A percentile compares a stretch with the other conserved stretches of the same genome.
Conservation (phyloP, 1,140 invertebrate species). For the Brachionus plicatilis region DNA sequence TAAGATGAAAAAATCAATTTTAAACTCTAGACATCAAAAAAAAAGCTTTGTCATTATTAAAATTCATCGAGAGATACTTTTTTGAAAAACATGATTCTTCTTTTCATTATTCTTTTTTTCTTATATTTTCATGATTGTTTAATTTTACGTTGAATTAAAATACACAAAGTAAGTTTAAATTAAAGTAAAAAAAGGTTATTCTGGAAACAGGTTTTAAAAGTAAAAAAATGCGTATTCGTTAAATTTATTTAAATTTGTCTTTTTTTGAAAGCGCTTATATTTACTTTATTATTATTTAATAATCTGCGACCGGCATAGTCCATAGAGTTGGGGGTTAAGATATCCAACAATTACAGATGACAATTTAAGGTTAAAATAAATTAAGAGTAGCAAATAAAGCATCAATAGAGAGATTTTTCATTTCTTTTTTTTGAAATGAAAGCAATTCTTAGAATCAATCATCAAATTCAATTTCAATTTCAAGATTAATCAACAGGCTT, state of each 20-base stretch:
- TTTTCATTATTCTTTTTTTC: too few species aligned
- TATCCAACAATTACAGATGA: too few species aligned
- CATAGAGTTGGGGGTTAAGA: too few species aligned
- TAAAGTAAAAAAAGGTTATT: not conserved
- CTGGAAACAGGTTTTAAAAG: not conserved
- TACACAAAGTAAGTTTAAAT: not conserved
- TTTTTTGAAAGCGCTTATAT: too few species aligned
- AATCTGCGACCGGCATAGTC: too few species aligned
- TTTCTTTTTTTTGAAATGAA: too few species aligned
- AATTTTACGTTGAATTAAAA: not conserved
- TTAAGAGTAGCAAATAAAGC: not conserved
- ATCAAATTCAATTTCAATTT: too few species aligned
- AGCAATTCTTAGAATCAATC: too few species aligned
- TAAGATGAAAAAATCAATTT: not conserved
- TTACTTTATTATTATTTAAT: too few species aligned
- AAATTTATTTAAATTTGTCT: not conserved
- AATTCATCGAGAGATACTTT: not conserved
- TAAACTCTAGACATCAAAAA: not conserved
- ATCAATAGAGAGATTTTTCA: too few species aligned
- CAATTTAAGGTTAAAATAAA: not conserved
- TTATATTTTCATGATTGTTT: not conserved
- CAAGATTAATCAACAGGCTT: too few species aligned
- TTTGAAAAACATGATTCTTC: too few species aligned
- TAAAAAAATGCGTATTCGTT: not conserved
- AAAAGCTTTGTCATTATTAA: not conserved